Evolutionary conservation across 92 coral and sea anemone species (phyloP).

Genomic region (Zoanthus gigantus): DNA sequence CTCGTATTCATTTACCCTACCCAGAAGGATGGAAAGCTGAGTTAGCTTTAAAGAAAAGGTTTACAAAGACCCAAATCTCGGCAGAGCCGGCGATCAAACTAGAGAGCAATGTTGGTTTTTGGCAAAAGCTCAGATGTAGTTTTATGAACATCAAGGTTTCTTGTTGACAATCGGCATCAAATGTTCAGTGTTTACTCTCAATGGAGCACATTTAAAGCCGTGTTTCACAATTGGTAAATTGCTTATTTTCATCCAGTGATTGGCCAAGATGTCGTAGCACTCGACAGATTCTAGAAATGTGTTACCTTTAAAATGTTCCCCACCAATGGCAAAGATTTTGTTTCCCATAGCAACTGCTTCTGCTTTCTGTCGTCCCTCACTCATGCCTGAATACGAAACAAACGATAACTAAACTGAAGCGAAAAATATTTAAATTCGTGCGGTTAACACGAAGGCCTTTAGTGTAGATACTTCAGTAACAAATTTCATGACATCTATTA

Average conservation of each 20-base stretch:
- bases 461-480: no score
- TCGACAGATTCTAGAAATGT: conserved; percentile 75
- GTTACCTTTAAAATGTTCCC: conserved; percentile 75
- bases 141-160: no score
- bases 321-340: conserved; percentile 84
- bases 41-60: no score
- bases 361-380: conserved; percentile 82
- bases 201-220: conserved; percentile 68
- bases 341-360: conserved; percentile 74
- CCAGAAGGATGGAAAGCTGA: no score
- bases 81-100: no score
- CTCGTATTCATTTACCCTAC: no score
- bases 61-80: no score
- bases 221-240: conserved; percentile 69
- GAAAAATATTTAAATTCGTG: no score
- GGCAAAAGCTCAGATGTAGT: no score
- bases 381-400: conserved; percentile 61
- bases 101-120: no score
- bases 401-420: not conserved
- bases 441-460: no score
- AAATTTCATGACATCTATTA: no score
- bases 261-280: conserved; percentile 65
- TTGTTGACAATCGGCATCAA: conserved; percentile 45
- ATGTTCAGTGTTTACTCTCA: conserved; percentile 56
- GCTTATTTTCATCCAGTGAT: conserved; percentile 69